Evolutionary conservation across 2,113 vertebrate genomes (phyloP).

Genomic region (Strix uralensis): DNA sequence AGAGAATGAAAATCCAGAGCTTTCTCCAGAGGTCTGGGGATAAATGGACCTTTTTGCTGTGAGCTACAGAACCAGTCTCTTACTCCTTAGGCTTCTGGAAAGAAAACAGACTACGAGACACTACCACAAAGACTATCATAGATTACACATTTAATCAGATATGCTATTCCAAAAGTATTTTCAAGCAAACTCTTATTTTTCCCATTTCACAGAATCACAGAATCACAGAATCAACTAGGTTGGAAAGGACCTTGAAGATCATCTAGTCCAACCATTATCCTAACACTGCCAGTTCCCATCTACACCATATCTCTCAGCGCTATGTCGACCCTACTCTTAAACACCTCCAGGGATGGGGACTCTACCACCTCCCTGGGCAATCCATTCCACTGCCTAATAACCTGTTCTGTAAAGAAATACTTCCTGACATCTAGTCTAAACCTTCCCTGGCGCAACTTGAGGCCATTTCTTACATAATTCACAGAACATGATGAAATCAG

Average conservation of each 20-base stretch:
- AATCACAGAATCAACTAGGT: too few species aligned
- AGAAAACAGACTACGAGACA: background rate
- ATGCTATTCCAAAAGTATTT: background rate
- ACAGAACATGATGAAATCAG: background rate
- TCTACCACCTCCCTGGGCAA: too few species aligned
- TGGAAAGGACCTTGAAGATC: too few species aligned
- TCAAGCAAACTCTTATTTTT: background rate
- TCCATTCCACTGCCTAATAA: too few species aligned
- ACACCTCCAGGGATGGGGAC: too few species aligned
- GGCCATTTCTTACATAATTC: background rate
- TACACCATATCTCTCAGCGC: too few species aligned
- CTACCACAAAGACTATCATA: background rate
- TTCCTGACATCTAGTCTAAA: too few species aligned
- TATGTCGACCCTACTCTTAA: too few species aligned
- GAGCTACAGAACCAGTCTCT: background rate
- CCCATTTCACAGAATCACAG: background rate
- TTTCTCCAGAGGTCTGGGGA: background rate
- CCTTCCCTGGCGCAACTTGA: too few species aligned
- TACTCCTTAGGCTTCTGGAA: background rate
- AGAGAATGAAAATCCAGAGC: background rate
- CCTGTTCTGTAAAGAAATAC: too few species aligned
- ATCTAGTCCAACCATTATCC: too few species aligned
- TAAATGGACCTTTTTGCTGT: background rate
- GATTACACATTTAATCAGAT: background rate
- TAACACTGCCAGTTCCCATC: too few species aligned